Conservation (phyloP, 2,113 vertebrate species). For the Corvus moneduloides region DNA sequence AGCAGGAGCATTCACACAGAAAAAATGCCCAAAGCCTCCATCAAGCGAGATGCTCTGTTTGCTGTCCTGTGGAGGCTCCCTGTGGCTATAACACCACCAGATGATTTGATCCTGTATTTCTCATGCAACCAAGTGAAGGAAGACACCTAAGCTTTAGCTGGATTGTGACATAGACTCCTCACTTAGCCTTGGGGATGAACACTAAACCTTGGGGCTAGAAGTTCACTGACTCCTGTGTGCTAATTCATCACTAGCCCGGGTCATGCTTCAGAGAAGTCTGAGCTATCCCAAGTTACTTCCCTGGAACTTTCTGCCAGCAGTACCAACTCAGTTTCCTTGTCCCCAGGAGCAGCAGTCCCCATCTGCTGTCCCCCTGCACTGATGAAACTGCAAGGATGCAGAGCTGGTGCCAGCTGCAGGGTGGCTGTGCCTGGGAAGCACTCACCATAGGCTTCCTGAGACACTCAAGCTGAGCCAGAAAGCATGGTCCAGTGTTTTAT, state of each 20-base stretch:
- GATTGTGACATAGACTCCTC: not conserved
- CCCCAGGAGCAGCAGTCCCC: not conserved
- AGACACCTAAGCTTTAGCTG: not conserved
- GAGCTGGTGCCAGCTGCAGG: not conserved
- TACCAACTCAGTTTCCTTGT: not conserved
- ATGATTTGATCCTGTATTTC: not conserved
- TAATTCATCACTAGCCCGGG: not conserved
- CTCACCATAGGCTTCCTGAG: not conserved
- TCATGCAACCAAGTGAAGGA: not conserved
- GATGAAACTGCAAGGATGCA: not conserved
- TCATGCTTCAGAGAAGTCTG: not conserved
- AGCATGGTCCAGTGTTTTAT: not conserved
- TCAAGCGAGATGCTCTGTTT: not conserved
- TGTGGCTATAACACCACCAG: not conserved
- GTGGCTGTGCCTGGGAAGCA: not conserved
- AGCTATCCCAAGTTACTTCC: not conserved
- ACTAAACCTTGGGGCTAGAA: not conserved
- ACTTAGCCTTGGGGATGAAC: not conserved
- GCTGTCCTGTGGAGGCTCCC: not conserved
- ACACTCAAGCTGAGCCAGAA: not conserved
- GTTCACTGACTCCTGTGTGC: not conserved
- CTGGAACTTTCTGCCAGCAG: not conserved
- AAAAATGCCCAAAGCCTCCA: accelerated
- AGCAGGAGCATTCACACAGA: not conserved
- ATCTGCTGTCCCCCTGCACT: not conserved